Evolutionary conservation across 2,888 invertebrate species (phyloP).

Genomic region (Deilephila porcellus): DNA sequence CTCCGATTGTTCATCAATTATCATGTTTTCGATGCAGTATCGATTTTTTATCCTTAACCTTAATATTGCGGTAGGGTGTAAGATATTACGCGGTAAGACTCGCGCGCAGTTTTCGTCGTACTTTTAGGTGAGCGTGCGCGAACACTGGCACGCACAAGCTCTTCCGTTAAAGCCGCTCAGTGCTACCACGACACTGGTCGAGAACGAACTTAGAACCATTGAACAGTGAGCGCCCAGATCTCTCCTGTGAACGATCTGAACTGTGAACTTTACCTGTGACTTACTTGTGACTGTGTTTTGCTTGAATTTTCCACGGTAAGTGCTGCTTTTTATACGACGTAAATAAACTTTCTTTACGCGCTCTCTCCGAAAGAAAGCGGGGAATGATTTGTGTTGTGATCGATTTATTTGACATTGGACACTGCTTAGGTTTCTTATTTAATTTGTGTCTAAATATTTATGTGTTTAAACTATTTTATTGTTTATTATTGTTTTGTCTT

Average conservation of each 20-base stretch:
- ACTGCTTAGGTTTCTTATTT: background rate
- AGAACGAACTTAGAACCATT: constrained; percentile 77
- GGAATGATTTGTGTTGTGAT: constrained; percentile 44
- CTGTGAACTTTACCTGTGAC: constrained; percentile 73
- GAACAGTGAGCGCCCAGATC: constrained; percentile 52
- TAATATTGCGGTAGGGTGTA: constrained; percentile 69
- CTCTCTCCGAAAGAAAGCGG: constrained; percentile 70
- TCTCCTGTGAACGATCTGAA: constrained; percentile 55
- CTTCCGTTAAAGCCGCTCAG: constrained; percentile 76
- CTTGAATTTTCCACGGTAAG: constrained; percentile 56
- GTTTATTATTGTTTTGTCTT: background rate
- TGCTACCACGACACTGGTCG: constrained; percentile 77
- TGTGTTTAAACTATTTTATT: background rate
- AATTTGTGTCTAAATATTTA: background rate
- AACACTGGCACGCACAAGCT: constrained; percentile 69
- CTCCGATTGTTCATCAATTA: constrained; percentile 56
- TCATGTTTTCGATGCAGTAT: constrained; percentile 39
- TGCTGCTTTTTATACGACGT: constrained; percentile 40
- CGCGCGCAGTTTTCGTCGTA: constrained; percentile 69
- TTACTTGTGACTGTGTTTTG: constrained; percentile 65
- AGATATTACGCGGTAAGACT: constrained; percentile 61
- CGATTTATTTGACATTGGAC: constrained; percentile 19
- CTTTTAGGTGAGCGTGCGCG: constrained; percentile 77
- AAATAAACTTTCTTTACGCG: constrained; percentile 53
- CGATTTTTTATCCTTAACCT: constrained; percentile 78